Percentiles rank a stretch among this genome's conserved stretches.
phyloP scores from a whole-genome alignment of 1,140 invertebrate species.

The Rhopalosiphum maidis region DNA sequence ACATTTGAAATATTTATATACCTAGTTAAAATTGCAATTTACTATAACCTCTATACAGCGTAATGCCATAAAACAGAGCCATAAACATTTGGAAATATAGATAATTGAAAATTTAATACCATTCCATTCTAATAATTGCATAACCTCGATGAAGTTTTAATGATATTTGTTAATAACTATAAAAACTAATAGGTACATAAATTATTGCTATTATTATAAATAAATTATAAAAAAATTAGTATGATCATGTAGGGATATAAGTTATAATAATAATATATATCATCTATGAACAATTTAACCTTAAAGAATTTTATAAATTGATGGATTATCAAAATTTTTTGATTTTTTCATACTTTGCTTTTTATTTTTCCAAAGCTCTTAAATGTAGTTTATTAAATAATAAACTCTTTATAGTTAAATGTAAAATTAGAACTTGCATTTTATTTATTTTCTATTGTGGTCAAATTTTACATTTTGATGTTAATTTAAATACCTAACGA shows the following conservation, averaged over 20 bases:
- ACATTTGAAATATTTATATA: neutral
- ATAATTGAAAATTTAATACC: conserved; percentile 34
- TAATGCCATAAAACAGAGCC: neutral
- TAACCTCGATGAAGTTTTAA: neutral
- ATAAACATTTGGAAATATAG: conserved; percentile 10
- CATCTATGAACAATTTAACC: neutral
- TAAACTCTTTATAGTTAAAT: neutral
- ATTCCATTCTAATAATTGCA: neutral
- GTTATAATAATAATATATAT: neutral
- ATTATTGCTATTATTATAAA: neutral
- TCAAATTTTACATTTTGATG: neutral
- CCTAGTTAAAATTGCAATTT: neutral
- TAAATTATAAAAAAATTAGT: neutral
- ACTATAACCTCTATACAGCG: neutral
- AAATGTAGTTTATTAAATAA: neutral
- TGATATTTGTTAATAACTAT: neutral
- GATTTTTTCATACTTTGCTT: neutral
- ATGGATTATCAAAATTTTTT: neutral
- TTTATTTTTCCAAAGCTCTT: neutral
- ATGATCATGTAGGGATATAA: neutral
- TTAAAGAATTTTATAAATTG: neutral
- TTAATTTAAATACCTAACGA: neutral
- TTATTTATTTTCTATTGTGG: neutral
- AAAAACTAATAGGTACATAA: neutral
- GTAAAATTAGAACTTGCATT: neutral